Evolutionary conservation across 2,888 invertebrate species (phyloP).

Genomic region (Diaperis boleti): DNA sequence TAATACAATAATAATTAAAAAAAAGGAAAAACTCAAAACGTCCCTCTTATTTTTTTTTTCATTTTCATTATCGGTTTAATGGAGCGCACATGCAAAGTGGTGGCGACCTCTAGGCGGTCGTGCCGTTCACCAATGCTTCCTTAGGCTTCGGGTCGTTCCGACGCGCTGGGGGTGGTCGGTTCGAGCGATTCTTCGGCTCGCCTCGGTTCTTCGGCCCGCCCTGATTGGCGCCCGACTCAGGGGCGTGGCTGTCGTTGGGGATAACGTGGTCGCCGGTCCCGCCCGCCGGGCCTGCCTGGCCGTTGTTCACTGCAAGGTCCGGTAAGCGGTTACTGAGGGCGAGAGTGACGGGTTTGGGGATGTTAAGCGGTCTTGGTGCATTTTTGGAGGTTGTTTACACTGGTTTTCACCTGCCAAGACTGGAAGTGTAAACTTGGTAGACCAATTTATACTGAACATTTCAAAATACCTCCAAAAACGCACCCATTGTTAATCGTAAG

Average conservation of each 20-base stretch:
- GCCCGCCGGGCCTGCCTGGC: constrained; percentile 39
- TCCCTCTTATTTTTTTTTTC: constrained; percentile 16
- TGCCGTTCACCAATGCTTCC: constrained; percentile 77
- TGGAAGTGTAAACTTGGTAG: too few species aligned
- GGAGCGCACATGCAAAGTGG: constrained; percentile 28
- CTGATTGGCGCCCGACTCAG: neutral
- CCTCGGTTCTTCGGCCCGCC: constrained; percentile 8
- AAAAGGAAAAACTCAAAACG: constrained; percentile 43
- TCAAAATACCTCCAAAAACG: neutral
- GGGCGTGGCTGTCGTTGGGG: constrained; percentile 21
- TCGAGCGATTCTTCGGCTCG: constrained; percentile 54
- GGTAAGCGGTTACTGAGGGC: constrained; percentile 13
- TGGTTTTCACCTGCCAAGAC: too few species aligned
- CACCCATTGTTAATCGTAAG: neutral
- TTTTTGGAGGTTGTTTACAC: too few species aligned
- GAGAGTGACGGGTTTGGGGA: too few species aligned
- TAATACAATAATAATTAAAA: constrained; percentile 23
- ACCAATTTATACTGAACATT: too few species aligned
- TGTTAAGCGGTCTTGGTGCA: too few species aligned
- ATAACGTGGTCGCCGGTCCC: constrained; percentile 27
- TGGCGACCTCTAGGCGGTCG: constrained; percentile 66
- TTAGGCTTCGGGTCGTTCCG: constrained; percentile 68
- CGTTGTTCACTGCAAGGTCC: constrained; percentile 51
- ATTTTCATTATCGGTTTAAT: constrained; percentile 18
- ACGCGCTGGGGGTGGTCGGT: constrained; percentile 61